Evolutionary conservation across 2,888 invertebrate species (phyloP).

Genomic region (Leuctra nigra): DNA sequence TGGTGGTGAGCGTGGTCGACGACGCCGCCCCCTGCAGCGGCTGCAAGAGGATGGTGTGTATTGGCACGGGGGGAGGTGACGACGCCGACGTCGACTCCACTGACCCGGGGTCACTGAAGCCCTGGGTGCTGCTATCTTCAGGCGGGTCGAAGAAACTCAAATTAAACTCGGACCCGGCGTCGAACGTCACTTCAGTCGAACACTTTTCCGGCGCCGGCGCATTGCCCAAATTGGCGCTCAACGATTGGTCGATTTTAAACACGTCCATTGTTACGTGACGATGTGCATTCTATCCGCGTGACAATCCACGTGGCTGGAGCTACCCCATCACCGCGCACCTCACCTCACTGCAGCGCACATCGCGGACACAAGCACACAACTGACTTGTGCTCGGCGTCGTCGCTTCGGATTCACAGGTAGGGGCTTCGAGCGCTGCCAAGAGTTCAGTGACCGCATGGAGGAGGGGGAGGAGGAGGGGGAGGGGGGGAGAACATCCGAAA

Average conservation of each 20-base stretch:
- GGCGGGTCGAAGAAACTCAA: slow-evolving; percentile 70
- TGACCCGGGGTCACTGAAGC: slow-evolving; percentile 60
- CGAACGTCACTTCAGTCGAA: slow-evolving; percentile 60
- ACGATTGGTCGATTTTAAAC: slow-evolving; percentile 61
- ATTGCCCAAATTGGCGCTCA: slow-evolving; percentile 53
- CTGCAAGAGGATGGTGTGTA: slow-evolving; percentile 15
- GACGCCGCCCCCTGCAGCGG: slow-evolving; percentile 16
- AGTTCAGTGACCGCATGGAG: slow-evolving; percentile 21
- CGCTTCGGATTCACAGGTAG: slow-evolving; percentile 15
- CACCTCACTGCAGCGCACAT: not conserved
- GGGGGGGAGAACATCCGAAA: slow-evolving; percentile 17
- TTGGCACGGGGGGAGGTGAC: slow-evolving; percentile 25
- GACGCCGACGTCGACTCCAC: slow-evolving; percentile 43
- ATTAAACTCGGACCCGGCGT: slow-evolving; percentile 71
- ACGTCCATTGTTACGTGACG: slow-evolving; percentile 70
- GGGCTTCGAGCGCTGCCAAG: slow-evolving; percentile 18
- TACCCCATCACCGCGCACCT: slow-evolving; percentile 9
- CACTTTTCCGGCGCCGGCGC: slow-evolving; percentile 55
- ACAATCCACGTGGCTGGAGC: no score
- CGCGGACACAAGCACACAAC: slow-evolving; percentile 1
- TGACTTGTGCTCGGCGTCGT: no score
- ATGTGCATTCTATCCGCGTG: no score
- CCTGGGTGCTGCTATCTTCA: slow-evolving; percentile 60
- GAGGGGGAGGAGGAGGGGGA: slow-evolving; percentile 5
- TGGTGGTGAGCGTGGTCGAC: slow-evolving; percentile 13